These are phyloP conservation scores for Xiphias gladius DNA, from an alignment of 2,113 vertebrate species.

Conservation along the genomic window DNA sequence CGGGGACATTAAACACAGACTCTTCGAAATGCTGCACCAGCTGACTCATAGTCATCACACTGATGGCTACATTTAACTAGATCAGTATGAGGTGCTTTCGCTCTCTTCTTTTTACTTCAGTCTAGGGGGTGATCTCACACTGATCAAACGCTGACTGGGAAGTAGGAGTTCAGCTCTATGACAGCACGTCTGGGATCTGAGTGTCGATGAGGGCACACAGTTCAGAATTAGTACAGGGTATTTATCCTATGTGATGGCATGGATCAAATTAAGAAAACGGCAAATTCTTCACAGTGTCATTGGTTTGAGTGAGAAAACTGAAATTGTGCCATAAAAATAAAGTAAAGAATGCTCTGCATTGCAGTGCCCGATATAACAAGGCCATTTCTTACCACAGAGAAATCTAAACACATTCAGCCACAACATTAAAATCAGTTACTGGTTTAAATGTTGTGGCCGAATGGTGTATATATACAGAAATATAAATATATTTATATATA, in stretches of 20 bases:
- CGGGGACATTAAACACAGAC: conserved; percentile 66
- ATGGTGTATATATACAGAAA: too few species aligned
- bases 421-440: too few species aligned
- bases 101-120: conserved; percentile 49
- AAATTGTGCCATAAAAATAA: not conserved
- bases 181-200: conserved; percentile 46
- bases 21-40: conserved; percentile 65
- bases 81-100: conserved; percentile 62
- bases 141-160: conserved; percentile 57
- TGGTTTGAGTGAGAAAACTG: not conserved
- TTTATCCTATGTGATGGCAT: conserved; percentile 3
- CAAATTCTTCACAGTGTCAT: not conserved
- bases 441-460: too few species aligned
- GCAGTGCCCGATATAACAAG: not conserved
- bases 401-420: not conserved
- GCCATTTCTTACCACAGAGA: conserved; percentile 11
- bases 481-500: too few species aligned
- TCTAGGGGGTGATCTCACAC: conserved; percentile 44
- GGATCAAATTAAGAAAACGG: conserved; percentile 32
- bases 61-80: conserved; percentile 74
- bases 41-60: conserved; percentile 74
- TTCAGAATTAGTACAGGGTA: conserved; percentile 23
- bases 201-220: conserved; percentile 5
- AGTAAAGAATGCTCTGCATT: not conserved
- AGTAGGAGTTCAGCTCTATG: conserved; percentile 36